These are phyloP conservation scores for Aleadryas rufinucha DNA, from an alignment of 2,113 vertebrate genomes.

Conservation along the genomic window DNA sequence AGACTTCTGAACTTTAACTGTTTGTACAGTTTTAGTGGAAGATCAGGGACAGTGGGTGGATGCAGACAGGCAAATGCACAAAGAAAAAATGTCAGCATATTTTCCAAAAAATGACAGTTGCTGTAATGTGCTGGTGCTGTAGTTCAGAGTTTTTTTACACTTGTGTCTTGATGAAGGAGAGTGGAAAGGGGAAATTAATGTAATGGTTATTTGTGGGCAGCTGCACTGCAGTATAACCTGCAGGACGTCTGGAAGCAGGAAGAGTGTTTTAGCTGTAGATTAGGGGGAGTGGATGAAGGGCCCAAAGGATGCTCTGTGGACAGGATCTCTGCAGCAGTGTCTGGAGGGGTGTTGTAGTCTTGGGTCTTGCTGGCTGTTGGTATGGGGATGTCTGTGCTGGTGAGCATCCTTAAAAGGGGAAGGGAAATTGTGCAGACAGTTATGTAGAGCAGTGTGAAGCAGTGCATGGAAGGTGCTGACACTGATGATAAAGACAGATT, in stretches of 20 bases:
- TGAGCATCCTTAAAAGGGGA: neutral
- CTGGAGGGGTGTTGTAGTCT: neutral
- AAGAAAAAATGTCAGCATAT: neutral
- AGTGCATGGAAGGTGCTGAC: slow-evolving; percentile 21
- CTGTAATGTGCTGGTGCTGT: neutral
- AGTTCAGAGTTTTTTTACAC: neutral
- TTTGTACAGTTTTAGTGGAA: neutral
- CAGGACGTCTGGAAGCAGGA: neutral
- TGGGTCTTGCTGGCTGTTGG: neutral
- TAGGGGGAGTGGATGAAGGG: neutral
- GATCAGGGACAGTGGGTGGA: neutral
- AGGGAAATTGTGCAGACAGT: neutral
- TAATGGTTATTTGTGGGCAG: neutral
- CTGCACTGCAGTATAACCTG: neutral
- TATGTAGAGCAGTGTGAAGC: neutral
- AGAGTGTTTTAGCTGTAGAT: neutral
- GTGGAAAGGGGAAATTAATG: neutral
- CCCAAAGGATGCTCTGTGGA: neutral
- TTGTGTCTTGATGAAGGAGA: neutral
- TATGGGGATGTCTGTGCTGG: neutral
- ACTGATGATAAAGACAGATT: slow-evolving; percentile 39
- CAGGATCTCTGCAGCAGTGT: neutral
- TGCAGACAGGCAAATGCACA: neutral
- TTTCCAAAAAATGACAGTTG: neutral
- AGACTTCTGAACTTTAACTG: neutral